phyloP scores from a whole-genome alignment of 2,113 vertebrate species.

The Perca flavescens region DNA sequence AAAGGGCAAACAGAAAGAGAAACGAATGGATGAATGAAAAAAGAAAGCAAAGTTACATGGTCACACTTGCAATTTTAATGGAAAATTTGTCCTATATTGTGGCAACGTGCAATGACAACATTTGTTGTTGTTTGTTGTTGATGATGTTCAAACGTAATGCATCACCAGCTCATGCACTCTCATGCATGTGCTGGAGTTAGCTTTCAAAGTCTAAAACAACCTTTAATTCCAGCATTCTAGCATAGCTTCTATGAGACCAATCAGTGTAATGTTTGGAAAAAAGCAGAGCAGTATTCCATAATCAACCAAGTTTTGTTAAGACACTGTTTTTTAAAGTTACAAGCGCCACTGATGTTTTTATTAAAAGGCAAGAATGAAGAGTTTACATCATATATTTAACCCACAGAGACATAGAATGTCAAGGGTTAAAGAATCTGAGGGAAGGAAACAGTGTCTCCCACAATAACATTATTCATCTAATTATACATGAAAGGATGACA shows the following conservation, averaged over 20 bases:
- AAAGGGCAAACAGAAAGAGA: slow-evolving; percentile 16
- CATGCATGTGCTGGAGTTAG: not conserved
- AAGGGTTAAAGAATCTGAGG: slow-evolving; percentile 13
- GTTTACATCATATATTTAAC: not conserved
- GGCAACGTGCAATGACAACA: not conserved
- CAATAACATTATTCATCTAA: slow-evolving; percentile 36
- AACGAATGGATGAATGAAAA: slow-evolving; percentile 18
- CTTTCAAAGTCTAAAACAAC: not conserved
- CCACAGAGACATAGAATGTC: not conserved
- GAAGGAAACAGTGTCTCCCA: slow-evolving; percentile 9
- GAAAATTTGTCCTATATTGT: not conserved
- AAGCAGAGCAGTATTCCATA: too few species aligned
- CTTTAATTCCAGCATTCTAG: not conserved
- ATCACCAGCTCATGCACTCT: too few species aligned
- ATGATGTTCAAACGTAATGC: too few species aligned
- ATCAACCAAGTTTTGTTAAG: not conserved
- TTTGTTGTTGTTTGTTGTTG: not conserved
- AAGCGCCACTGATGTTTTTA: not conserved
- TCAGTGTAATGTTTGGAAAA: not conserved
- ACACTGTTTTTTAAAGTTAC: not conserved
- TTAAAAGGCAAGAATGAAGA: not conserved
- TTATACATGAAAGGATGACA: slow-evolving; percentile 46
- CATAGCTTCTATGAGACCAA: not conserved
- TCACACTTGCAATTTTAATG: not conserved
- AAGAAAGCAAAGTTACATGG: not conserved